Evolutionary conservation across 1,140 invertebrate species (phyloP).

Genomic region (Euglossa dilemma): DNA sequence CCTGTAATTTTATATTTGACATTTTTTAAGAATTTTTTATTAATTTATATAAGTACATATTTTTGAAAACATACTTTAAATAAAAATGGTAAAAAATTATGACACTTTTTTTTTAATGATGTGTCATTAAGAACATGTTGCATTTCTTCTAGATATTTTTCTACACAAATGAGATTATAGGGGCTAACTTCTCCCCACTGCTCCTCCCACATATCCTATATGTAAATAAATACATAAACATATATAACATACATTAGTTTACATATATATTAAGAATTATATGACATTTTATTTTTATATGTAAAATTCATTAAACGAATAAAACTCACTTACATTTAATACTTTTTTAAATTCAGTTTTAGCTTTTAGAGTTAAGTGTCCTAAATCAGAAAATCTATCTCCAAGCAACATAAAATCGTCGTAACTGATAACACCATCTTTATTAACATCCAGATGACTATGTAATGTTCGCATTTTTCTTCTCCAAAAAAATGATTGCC

Average conservation of each 20-base stretch:
- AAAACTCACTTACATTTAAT: slow-evolving; percentile 83
- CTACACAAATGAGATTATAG: slow-evolving; percentile 90
- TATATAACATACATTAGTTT: neutral
- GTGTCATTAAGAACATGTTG: slow-evolving; percentile 90
- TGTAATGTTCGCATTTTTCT: slow-evolving; percentile 93
- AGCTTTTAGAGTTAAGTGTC: slow-evolving; percentile 85
- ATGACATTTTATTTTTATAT: neutral
- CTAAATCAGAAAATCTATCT: slow-evolving; percentile 88
- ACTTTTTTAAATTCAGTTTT: slow-evolving; percentile 86
- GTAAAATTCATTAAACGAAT: neutral
- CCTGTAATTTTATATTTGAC: slow-evolving; percentile 81
- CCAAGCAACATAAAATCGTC: slow-evolving; percentile 90
- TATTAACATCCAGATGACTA: slow-evolving; percentile 91
- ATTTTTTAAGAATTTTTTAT: slow-evolving; percentile 22
- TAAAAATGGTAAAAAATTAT: slow-evolving; percentile 89
- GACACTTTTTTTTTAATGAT: slow-evolving; percentile 87
- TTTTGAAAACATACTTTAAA: slow-evolving; percentile 85
- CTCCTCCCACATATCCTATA: slow-evolving; percentile 89
- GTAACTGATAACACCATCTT: slow-evolving; percentile 92
- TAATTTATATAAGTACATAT: slow-evolving; percentile 19
- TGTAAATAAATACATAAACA: neutral
- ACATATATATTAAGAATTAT: neutral
- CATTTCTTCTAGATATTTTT: slow-evolving; percentile 91
- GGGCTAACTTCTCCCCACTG: slow-evolving; percentile 91
- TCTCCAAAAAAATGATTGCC: slow-evolving; percentile 92